Percentiles rank a stretch among this genome's conserved stretches.
phyloP scores from a whole-genome alignment of 2,113 vertebrate species.

The Bubo blakistoni region DNA sequence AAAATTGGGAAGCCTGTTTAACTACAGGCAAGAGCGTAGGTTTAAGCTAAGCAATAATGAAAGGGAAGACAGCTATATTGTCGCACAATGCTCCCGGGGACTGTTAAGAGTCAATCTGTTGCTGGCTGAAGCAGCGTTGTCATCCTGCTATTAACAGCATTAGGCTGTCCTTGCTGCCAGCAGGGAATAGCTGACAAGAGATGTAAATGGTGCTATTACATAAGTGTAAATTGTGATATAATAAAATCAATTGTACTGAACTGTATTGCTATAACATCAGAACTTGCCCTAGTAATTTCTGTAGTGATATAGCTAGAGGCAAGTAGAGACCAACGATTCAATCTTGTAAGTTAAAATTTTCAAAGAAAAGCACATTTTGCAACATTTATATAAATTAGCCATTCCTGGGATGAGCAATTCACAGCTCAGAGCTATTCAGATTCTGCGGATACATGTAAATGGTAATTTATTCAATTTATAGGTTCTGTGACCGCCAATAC shows the following conservation, averaged over 20 bases:
- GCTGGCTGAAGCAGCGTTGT: background rate
- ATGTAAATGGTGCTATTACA: background rate
- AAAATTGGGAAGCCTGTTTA: background rate
- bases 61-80: background rate
- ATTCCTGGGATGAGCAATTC: background rate
- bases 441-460: background rate
- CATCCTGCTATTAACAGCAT: background rate
- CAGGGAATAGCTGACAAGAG: background rate
- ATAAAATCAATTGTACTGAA: background rate
- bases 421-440: background rate
- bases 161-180: background rate
- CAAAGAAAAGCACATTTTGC: background rate
- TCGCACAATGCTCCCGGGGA: background rate
- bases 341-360: rapidly evolving
- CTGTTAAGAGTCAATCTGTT: background rate
- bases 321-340: background rate
- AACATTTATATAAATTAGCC: rapidly evolving
- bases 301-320: background rate
- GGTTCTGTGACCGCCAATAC: background rate
- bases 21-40: background rate
- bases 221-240: background rate
- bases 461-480: background rate
- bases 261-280: background rate
- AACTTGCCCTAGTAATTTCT: background rate
- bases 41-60: background rate